A percentile compares a stretch with the other conserved stretches of the same genome.
These are phyloP conservation scores for Slavum lentiscoides DNA, from an alignment of 2,888 invertebrate genomes.

Conservation along the genomic window DNA sequence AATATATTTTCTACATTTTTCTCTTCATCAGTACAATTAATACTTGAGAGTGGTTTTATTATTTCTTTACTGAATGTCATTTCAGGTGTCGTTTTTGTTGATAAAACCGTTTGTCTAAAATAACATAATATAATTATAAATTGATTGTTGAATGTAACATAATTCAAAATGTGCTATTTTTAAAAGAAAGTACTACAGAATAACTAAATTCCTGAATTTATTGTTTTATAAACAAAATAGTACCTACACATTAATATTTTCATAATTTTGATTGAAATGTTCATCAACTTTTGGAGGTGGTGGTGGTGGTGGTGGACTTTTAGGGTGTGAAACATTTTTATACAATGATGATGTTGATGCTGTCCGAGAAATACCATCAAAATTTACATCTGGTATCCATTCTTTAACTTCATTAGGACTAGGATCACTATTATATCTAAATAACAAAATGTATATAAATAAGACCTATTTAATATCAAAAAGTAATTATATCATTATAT, in stretches of 20 bases:
- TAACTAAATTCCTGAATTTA: background rate
- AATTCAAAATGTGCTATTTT: background rate
- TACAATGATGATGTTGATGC: slow-evolving; percentile 43
- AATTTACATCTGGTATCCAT: slow-evolving; percentile 38
- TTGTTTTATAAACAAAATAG: background rate
- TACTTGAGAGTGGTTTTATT: background rate
- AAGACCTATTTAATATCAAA: background rate
- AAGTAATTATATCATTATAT: too few relatives aligned
- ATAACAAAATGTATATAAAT: background rate
- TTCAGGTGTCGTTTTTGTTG: background rate
- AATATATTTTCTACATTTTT: background rate
- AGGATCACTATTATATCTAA: slow-evolving; percentile 46
- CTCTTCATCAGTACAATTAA: background rate
- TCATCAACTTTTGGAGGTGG: slow-evolving; percentile 35
- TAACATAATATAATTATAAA: background rate
- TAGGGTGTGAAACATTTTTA: slow-evolving; percentile 31
- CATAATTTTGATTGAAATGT: slow-evolving; percentile 8
- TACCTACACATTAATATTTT: slow-evolving; percentile 31
- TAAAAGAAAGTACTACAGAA: background rate
- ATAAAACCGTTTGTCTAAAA: background rate
- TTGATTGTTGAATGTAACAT: background rate
- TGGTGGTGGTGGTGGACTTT: slow-evolving; percentile 17
- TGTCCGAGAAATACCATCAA: slow-evolving; percentile 39
- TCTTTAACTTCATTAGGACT: slow-evolving; percentile 47
- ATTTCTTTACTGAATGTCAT: slow-evolving; percentile 9